phyloP scores from a whole-genome alignment of 2,888 invertebrate species.

The Drosophila cracens region DNA sequence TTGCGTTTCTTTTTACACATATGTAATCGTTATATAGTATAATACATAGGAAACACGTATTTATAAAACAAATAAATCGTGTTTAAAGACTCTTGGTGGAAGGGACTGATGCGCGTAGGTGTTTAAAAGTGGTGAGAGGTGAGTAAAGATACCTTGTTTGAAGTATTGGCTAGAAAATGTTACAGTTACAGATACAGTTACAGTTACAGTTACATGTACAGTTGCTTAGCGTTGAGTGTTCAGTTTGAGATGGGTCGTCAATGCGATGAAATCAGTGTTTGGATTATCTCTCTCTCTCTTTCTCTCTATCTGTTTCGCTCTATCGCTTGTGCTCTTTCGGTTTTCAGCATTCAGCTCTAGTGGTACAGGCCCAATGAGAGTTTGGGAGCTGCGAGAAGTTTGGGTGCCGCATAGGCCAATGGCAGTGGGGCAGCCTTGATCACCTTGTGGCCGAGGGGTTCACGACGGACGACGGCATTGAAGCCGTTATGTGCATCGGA shows the following conservation, averaged over 20 bases:
- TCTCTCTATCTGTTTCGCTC: not conserved
- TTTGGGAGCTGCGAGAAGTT: constrained; percentile 66
- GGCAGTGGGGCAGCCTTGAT: constrained; percentile 82
- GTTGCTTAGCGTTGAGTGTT: constrained; percentile 40
- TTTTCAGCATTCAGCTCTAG: constrained; percentile 23
- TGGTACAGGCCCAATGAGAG: constrained; percentile 62
- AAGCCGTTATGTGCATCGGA: constrained; percentile 86
- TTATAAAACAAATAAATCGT: constrained; percentile 20
- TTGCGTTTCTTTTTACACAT: constrained; percentile 69
- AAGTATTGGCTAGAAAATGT: constrained; percentile 18
- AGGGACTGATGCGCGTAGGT: constrained; percentile 39
- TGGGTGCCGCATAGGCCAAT: constrained; percentile 74
- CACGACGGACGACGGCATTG: constrained; percentile 86
- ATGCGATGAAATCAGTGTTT: constrained; percentile 74
- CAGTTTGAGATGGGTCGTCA: constrained; percentile 60
- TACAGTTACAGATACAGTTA: constrained; percentile 28
- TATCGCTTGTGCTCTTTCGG: not conserved
- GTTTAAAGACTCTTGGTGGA: constrained; percentile 44
- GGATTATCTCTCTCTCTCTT: constrained; percentile 57
- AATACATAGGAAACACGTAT: constrained; percentile 53
- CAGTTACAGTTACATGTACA: constrained; percentile 39
- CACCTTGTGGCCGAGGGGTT: constrained; percentile 85
- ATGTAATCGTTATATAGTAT: constrained; percentile 47
- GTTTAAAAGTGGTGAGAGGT: constrained; percentile 16
- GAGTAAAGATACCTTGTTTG: constrained; percentile 27